These are phyloP conservation scores for Polymixis lichenea DNA, from an alignment of 2,888 invertebrate genomes.

Conservation along the genomic window DNA sequence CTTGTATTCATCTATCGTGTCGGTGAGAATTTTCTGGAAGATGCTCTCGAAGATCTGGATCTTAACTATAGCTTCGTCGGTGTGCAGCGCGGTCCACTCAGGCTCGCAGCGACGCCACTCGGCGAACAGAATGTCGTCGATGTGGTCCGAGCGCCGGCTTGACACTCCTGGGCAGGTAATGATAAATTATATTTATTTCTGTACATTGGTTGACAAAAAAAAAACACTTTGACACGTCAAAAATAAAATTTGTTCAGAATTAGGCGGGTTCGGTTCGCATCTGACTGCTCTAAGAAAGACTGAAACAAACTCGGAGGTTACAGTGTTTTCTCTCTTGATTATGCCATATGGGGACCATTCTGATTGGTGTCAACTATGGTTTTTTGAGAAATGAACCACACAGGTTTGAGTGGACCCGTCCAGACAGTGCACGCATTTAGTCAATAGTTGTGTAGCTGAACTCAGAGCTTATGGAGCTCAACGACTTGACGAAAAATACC, in stretches of 20 bases:
- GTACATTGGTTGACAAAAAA: neutral
- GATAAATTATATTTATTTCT: neutral
- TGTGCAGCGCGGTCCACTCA: constrained; percentile 85
- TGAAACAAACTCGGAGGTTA: neutral
- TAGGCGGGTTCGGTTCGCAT: neutral
- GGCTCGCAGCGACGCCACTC: constrained; percentile 88
- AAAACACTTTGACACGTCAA: neutral
- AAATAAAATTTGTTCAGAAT: neutral
- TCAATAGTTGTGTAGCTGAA: neutral
- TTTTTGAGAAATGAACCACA: neutral
- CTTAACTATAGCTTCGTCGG: constrained; percentile 83
- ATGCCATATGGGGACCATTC: too few species aligned
- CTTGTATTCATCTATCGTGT: constrained; percentile 86
- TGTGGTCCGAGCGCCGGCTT: constrained; percentile 84
- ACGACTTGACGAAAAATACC: neutral
- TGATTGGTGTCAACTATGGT: neutral
- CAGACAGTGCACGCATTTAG: neutral
- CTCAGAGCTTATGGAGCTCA: neutral
- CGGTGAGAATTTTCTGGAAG: constrained; percentile 83
- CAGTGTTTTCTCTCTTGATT: too few species aligned
- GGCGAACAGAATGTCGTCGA: constrained; percentile 85
- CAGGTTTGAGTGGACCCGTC: too few species aligned
- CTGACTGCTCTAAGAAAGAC: neutral
- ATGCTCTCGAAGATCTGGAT: constrained; percentile 86
- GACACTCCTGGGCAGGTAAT: constrained; percentile 75